Percentiles rank a stretch among this genome's conserved stretches.
These are phyloP conservation scores for Climacteris rufus DNA, from an alignment of 2,113 vertebrate genomes.

Conservation along the genomic window DNA sequence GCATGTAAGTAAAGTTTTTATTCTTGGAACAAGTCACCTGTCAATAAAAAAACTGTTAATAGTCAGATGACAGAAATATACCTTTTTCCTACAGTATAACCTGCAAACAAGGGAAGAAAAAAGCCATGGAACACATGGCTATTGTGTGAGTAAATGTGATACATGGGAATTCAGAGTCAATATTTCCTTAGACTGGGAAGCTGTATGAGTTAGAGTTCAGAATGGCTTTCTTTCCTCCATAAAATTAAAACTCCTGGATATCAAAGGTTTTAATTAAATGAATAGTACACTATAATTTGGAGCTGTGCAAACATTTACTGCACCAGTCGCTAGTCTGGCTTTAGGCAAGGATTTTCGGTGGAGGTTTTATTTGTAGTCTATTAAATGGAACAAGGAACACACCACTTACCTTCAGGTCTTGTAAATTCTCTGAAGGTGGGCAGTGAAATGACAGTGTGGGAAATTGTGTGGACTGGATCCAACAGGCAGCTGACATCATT, in stretches of 20 bases:
- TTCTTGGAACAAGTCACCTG: not conserved
- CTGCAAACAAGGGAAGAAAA: not conserved
- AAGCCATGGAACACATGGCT: not conserved
- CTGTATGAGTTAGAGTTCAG: not conserved
- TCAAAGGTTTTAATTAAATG: not conserved
- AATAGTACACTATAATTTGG: slow-evolving; percentile 9
- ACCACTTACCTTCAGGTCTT: slow-evolving; percentile 84
- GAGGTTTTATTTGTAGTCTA: not conserved
- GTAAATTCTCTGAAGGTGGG: slow-evolving; percentile 92
- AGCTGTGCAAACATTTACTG: slow-evolving; percentile 24
- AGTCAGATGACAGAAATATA: not conserved
- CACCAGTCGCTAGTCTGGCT: not conserved
- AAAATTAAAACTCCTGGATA: slow-evolving; percentile 5
- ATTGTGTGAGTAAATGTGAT: not conserved
- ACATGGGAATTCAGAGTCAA: not conserved
- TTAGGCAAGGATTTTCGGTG: not conserved
- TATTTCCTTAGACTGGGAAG: not conserved
- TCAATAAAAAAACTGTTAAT: not conserved
- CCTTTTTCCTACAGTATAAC: not conserved
- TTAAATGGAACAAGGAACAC: not conserved
- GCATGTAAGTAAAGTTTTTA: not conserved
- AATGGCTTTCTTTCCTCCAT: not conserved
- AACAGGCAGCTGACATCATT: slow-evolving; percentile 80
- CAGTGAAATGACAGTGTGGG: slow-evolving; percentile 91
- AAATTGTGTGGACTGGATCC: slow-evolving; percentile 87